Evolutionary conservation across 1,140 invertebrate genomes (phyloP).

Genomic region (Venturia canescens): DNA sequence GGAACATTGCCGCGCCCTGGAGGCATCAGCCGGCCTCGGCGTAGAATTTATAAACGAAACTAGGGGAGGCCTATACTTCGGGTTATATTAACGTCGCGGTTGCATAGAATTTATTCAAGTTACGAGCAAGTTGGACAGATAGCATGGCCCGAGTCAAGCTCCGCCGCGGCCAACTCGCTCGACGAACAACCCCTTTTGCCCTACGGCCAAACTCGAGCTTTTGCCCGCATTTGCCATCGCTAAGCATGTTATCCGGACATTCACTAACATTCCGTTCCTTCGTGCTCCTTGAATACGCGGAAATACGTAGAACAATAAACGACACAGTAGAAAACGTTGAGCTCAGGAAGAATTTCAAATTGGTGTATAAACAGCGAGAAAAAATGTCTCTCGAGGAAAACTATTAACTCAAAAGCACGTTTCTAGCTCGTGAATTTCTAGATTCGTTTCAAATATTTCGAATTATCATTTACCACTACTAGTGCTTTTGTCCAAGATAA

Average conservation of each 20-base stretch:
- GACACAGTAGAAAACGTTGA: not conserved
- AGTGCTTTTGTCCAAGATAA: no score
- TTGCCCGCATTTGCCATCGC: constrained; percentile 1
- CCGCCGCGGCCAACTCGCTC: not conserved
- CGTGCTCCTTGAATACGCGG: not conserved
- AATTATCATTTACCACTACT: no score
- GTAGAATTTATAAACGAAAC: constrained; percentile 42
- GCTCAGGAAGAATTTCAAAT: not conserved
- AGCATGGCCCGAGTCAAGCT: constrained; percentile 33
- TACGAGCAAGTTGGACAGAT: constrained; percentile 42
- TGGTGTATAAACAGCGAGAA: not conserved
- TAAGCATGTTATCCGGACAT: constrained; percentile 35
- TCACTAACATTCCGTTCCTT: constrained; percentile 7
- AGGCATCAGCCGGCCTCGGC: constrained; percentile 31
- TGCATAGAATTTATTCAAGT: constrained; percentile 42
- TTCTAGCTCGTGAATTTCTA: no score
- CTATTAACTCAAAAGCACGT: not conserved
- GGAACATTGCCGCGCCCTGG: constrained; percentile 3
- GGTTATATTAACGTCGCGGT: constrained; percentile 38
- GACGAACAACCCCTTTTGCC: not conserved
- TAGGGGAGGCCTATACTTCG: not conserved
- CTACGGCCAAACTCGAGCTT: constrained; percentile 18
- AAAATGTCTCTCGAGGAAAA: not conserved
- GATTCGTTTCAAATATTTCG: no score
- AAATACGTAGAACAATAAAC: constrained; percentile 17